Evolutionary conservation across 2,888 invertebrate genomes (phyloP).

Genomic region (Leucoma salicis): DNA sequence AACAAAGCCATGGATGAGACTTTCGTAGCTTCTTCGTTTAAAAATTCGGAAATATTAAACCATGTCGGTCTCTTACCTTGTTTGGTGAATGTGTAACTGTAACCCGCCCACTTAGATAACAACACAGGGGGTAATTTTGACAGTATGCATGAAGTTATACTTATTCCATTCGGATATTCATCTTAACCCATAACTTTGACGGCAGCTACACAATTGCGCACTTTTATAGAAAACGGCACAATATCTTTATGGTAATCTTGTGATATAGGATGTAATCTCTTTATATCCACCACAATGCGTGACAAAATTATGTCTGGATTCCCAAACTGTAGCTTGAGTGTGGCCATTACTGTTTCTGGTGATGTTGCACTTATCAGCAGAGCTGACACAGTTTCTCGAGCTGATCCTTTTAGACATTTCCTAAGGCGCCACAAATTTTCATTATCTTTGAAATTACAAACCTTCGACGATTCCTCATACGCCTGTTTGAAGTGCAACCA

Average conservation of each 20-base stretch:
- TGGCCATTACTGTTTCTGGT: no score
- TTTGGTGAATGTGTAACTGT: conserved; percentile 21
- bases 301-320: conserved; percentile 13
- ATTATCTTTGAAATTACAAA: not conserved
- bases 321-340: no score
- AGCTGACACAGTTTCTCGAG: no score
- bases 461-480: no score
- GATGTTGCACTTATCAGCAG: no score
- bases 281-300: conserved; percentile 3
- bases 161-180: conserved; percentile 17
- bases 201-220: conserved; percentile 21
- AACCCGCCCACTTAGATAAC: conserved; percentile 30
- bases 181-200: conserved; percentile 13
- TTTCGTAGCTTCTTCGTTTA: not conserved
- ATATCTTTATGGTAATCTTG: conserved; percentile 25
- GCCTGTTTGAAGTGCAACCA: no score
- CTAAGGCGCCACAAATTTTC: no score
- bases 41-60: not conserved
- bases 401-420: not conserved
- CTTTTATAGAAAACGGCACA: conserved; percentile 22
- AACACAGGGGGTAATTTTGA: conserved; percentile 23
- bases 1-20: not conserved
- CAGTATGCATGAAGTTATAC: conserved; percentile 13
- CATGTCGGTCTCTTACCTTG: not conserved
- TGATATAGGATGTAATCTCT: conserved; percentile 1